Conservation (phyloP, 2,888 invertebrate species). For the Pyrocoelia pectoralis region DNA sequence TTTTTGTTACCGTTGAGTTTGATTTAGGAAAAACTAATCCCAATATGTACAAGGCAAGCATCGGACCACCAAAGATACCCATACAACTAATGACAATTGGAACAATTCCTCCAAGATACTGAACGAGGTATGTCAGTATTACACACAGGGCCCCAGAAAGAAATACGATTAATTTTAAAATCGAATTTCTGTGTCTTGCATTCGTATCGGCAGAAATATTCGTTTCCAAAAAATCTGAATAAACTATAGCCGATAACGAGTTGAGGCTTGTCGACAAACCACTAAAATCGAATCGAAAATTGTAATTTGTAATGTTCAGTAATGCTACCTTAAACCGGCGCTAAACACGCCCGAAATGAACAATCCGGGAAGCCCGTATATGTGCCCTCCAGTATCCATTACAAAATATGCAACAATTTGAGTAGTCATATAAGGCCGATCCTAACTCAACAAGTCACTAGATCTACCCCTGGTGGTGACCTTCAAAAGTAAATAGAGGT, state of each 20-base stretch:
- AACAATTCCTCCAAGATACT: constrained; percentile 70
- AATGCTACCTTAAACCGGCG: constrained; percentile 69
- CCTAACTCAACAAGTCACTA: no score
- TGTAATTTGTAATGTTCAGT: constrained; percentile 48
- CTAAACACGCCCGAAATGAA: constrained; percentile 79
- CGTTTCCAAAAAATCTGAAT: constrained; percentile 68
- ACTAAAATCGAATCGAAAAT: constrained; percentile 55
- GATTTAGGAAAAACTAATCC: constrained; percentile 72
- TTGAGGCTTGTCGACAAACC: constrained; percentile 68
- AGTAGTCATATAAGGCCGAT: no score
- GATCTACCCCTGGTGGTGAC: no score
- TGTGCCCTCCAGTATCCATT: constrained; percentile 68
- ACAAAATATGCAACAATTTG: constrained; percentile 69
- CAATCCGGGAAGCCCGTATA: constrained; percentile 75
- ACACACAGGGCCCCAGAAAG: constrained; percentile 63
- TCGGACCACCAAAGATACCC: constrained; percentile 70
- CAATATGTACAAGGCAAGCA: constrained; percentile 70
- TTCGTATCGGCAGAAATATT: constrained; percentile 61
- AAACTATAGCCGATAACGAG: constrained; percentile 67
- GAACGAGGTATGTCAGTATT: constrained; percentile 64
- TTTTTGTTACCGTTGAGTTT: constrained; percentile 62
- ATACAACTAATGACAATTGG: constrained; percentile 69
- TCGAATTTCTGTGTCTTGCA: constrained; percentile 63
- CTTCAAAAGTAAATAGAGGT: no score
- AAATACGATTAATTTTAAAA: constrained; percentile 67